These are phyloP conservation scores for Scaptomyza parva DNA, from an alignment of 2,888 invertebrate genomes.

Conservation along the genomic window DNA sequence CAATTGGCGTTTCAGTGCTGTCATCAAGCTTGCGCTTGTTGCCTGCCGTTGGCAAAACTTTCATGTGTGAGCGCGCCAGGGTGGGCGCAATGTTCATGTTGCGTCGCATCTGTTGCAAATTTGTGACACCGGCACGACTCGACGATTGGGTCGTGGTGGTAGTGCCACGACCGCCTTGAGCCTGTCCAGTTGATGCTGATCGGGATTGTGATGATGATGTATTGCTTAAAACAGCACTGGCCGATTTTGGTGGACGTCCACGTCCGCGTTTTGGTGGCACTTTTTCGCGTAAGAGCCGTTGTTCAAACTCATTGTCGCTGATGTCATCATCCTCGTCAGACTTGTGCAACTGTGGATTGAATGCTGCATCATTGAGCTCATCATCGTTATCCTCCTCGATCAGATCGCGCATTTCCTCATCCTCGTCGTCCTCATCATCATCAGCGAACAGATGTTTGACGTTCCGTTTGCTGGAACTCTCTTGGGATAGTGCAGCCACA, in stretches of 20 bases:
- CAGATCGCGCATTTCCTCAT: slow-evolving; percentile 60
- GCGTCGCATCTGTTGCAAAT: slow-evolving; percentile 72
- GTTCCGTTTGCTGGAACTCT: slow-evolving; percentile 12
- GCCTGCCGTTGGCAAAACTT: slow-evolving; percentile 25
- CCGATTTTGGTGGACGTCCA: slow-evolving; percentile 68
- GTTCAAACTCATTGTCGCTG: slow-evolving; percentile 59
- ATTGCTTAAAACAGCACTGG: slow-evolving; percentile 9
- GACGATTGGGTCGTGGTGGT: background rate
- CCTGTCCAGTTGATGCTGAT: background rate
- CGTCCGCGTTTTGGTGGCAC: slow-evolving; percentile 65
- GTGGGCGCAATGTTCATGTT: slow-evolving; percentile 55
- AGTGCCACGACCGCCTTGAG: slow-evolving; percentile 6
- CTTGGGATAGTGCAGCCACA: slow-evolving; percentile 47
- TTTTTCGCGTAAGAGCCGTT: slow-evolving; percentile 54
- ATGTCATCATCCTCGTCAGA: slow-evolving; percentile 72
- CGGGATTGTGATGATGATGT: background rate
- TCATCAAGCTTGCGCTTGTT: slow-evolving; percentile 66
- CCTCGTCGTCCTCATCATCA: slow-evolving; percentile 64
- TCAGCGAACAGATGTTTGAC: slow-evolving; percentile 59
- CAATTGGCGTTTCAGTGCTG: slow-evolving; percentile 39
- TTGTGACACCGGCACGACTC: slow-evolving; percentile 32
- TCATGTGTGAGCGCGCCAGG: slow-evolving; percentile 35
- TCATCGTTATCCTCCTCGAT: slow-evolving; percentile 61
- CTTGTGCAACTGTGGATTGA: slow-evolving; percentile 68
- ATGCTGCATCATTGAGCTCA: slow-evolving; percentile 64